Conservation (phyloP, 2,888 invertebrate genomes). For the Pandemis corylana region DNA sequence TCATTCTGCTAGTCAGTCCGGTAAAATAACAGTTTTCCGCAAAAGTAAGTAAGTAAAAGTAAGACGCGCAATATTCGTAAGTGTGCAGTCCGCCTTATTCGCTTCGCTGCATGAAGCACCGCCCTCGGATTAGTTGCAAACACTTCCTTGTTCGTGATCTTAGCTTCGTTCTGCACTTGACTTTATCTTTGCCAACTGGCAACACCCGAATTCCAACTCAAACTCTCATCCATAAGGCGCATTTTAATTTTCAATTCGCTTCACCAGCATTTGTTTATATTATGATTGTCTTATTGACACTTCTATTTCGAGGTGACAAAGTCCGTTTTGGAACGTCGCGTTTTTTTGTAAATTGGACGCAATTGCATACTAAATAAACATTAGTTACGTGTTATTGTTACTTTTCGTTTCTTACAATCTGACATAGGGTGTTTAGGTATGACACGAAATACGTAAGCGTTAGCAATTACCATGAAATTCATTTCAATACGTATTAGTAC, state of each 20-base stretch:
- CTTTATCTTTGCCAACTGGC: slow-evolving; percentile 44
- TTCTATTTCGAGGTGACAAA: slow-evolving; percentile 26
- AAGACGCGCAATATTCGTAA: slow-evolving; percentile 38
- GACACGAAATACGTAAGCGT: not conserved
- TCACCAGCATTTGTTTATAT: slow-evolving; percentile 21
- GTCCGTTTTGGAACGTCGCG: slow-evolving; percentile 8
- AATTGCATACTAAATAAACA: slow-evolving; percentile 28
- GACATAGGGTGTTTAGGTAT: slow-evolving; percentile 2
- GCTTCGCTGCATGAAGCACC: slow-evolving; percentile 64
- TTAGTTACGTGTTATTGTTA: slow-evolving; percentile 3
- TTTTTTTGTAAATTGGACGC: slow-evolving; percentile 23
- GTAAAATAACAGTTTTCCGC: not conserved
- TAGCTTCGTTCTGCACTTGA: slow-evolving; percentile 48
- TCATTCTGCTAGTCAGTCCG: too few relatives aligned
- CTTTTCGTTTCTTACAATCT: slow-evolving; percentile 2
- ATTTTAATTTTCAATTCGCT: not conserved
- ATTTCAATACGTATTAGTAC: not conserved
- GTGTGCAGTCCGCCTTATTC: slow-evolving; percentile 54
- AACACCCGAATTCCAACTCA: not conserved
- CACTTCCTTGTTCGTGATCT: slow-evolving; percentile 67
- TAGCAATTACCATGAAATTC: not conserved
- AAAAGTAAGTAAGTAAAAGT: not conserved
- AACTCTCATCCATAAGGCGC: not conserved
- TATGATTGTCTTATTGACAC: slow-evolving; percentile 19
- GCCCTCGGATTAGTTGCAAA: slow-evolving; percentile 67